Evolutionary conservation across 92 coral and sea anemone species (phyloP).

Genomic region (Zoanthus sansibaricus): DNA sequence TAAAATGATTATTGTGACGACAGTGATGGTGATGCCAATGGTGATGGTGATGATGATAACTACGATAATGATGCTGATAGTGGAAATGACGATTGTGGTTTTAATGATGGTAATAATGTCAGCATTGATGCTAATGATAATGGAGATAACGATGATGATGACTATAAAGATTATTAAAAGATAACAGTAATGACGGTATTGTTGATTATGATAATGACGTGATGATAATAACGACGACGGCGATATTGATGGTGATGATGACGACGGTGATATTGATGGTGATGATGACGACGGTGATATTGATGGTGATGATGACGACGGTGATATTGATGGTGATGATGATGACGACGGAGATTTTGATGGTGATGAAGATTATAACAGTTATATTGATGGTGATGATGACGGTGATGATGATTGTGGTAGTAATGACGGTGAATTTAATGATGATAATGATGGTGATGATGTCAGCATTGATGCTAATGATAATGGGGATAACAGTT

Average conservation of each 20-base stretch:
- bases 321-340: too few relatives aligned
- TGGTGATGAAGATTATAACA: too few relatives aligned
- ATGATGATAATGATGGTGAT: background rate
- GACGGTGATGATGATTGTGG: background rate
- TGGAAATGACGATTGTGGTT: background rate
- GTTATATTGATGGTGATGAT: background rate
- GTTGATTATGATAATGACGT: background rate
- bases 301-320: too few relatives aligned
- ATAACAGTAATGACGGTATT: background rate
- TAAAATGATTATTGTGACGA: background rate
- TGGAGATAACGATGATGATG: background rate
- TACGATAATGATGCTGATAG: background rate
- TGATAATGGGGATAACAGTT: background rate
- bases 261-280: too few relatives aligned
- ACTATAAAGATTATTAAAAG: too few relatives aligned
- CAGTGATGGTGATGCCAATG: background rate
- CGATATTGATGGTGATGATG: too few relatives aligned
- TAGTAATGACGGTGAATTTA: background rate
- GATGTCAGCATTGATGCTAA: background rate
- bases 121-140: too few relatives aligned
- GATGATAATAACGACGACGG: too few relatives aligned
- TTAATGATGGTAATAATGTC: background rate
- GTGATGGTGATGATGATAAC: background rate
- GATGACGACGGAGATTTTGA: background rate
- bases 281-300: too few relatives aligned